Conservation (phyloP, 2,888 invertebrate species). For the Eupithecia tripunctaria region DNA sequence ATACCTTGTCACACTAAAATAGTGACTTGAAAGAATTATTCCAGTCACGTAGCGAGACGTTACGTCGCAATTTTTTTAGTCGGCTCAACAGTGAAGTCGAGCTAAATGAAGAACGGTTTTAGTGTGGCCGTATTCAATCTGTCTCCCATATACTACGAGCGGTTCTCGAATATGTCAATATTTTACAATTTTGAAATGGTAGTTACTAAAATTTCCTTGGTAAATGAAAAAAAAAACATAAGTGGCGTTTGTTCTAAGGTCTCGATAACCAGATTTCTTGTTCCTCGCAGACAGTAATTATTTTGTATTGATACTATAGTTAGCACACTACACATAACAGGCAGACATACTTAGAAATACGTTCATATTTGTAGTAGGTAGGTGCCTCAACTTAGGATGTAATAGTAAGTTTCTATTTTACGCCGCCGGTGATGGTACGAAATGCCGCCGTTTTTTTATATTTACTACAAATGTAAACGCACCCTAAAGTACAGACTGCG, state of each 20-base stretch:
- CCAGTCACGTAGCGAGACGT: too few relatives aligned
- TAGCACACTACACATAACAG: background rate
- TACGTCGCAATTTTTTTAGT: too few relatives aligned
- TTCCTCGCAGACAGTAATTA: background rate
- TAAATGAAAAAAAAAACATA: background rate
- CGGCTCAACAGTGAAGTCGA: too few relatives aligned
- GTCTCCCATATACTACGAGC: background rate
- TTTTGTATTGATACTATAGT: background rate
- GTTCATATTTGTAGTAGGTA: background rate
- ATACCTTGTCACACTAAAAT: background rate
- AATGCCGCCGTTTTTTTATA: background rate
- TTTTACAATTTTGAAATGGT: background rate
- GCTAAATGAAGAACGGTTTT: too few relatives aligned
- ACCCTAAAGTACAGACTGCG: background rate
- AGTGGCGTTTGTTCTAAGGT: background rate
- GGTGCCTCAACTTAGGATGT: background rate
- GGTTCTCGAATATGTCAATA: background rate
- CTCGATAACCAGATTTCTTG: background rate
- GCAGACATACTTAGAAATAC: background rate
- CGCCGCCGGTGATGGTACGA: background rate
- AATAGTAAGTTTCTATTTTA: background rate
- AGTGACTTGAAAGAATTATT: background rate
- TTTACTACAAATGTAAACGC: background rate
- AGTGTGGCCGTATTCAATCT: too few relatives aligned
- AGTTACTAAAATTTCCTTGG: background rate